Evolutionary conservation across 2,113 vertebrate species (phyloP), one percentile per base, ranked within the genome.

Genomic region (Hemiscyllium ocellatum): DNA sequence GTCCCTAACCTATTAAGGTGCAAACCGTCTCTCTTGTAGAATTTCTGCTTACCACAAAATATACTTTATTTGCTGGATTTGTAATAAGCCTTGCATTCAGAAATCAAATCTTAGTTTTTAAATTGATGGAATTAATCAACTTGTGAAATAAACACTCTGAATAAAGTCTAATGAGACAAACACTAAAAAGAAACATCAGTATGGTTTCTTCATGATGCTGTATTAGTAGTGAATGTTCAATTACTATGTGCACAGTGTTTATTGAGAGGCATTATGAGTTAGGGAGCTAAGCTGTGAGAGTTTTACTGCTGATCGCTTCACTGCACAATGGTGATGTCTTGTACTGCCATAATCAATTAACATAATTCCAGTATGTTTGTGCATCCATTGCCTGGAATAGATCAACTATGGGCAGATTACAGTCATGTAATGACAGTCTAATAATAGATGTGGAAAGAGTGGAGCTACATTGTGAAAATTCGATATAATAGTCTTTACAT

Each of bases 281-380:
- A n/a, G 66, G 19, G 61, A 66, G 6, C 12, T 94, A 68, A 68
- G 68, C 47, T 95, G 68, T 47, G 69, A 95, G 91, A 95, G 68
- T 72, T 61, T 76, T 95, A 26, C 69, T 33, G 94, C 72, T 95
- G 22, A 76, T 94, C 7, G 4, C 19, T 94, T 94, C 93, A 52
- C 1, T 95, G 94, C 68, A 95, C 94, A 42, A 76, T 76, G 94
- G 94, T 95, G 69, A 52, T 72, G 69, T 52, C 94, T 76, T 95
- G 42, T 19, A 72, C 93, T 95, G 94, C 70, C 94, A 72, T 50
- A 68, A 61, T 29, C 94, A 95, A 95, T 95, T 95, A 95, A 52
- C 94, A 76, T 95, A 95, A 52, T 66, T 33, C 94, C 69, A 70
- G 47, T 70, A 42, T 70, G 13, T 76, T 95, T 52, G 47, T 95